Evolutionary conservation across 2,888 invertebrate genomes (phyloP), one percentile per base, ranked within the genome.

Genomic region (Synanthedon formicaeformis): DNA sequence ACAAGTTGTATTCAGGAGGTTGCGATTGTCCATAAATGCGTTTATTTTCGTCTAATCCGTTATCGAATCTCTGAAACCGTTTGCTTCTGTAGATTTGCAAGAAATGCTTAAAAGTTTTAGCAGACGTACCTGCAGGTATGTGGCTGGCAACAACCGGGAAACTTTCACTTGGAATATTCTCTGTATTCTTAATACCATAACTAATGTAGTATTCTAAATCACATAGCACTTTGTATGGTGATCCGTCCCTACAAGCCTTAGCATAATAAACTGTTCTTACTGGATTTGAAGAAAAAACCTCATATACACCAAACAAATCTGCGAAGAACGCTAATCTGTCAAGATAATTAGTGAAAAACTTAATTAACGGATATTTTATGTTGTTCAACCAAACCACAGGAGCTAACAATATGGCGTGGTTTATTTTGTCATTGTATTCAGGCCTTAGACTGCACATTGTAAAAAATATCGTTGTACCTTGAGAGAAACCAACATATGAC

Each of bases 401-500:
- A 10, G 84, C 84, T 51, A 85, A 57, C 50, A 83, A 60, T 51
- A 83, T 57, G n/a, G 83, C 80, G 53, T 76, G 73, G 53, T 74
- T 66, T 52, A 85, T 77, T 64, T 80, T 82, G 5, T 64, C 60
- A 57, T 84, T 84, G 60, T 79, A 85, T 55, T 78, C 78, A 3
- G 81, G 81, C 51, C 58, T 68, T 60, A 67, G 57, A 55, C 80
- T 81, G 59, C 81, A 76, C 76, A 85, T 70, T 1, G 82, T 74
- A 41, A 83, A 67, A 58, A 85, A 83, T 50, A 74, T 67, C 2
- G 82, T 82, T 1, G 81, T 79, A 53, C 85, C 84, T 69, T 84
- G 83, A 23, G 85, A 85, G 65, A 78, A 85, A 55, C 82, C 85
- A 49, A 85, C 63, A 56, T 83, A 85, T n/a, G 73, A 73, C 41